Percentiles rank a stretch among this genome's conserved stretches.
Evolutionary conservation across 2,888 invertebrate genomes (phyloP).

Genomic region (Epirrita christyi): DNA sequence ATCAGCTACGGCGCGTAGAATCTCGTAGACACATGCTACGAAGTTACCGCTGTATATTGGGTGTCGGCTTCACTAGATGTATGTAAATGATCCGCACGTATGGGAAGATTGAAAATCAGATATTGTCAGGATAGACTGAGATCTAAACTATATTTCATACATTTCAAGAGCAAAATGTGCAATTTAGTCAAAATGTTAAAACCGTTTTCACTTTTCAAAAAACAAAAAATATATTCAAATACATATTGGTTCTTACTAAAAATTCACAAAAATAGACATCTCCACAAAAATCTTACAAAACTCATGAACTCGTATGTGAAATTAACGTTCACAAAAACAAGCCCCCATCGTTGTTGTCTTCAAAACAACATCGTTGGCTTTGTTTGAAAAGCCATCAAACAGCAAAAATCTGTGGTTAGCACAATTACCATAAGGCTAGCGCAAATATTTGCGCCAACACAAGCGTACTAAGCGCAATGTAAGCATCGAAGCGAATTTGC

Average conservation of each 20-base stretch:
- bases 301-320: conserved; percentile 8
- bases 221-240: too few species aligned
- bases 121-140: conserved; percentile 4
- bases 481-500: conserved; percentile 13
- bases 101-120: conserved; percentile 9
- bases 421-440: conserved; percentile 3
- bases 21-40: conserved; percentile 33
- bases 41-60: conserved; percentile 24
- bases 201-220: neutral
- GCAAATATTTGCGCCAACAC: conserved; percentile 20
- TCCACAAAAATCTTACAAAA: neutral
- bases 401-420: conserved; percentile 28
- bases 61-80: conserved; percentile 17
- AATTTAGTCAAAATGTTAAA: neutral
- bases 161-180: neutral
- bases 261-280: neutral
- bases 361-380: conserved; percentile 10
- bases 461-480: conserved; percentile 20
- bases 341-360: conserved; percentile 2
- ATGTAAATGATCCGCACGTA: conserved; percentile 20
- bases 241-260: neutral
- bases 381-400: conserved; percentile 31
- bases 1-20: conserved; percentile 25
- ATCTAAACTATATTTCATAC: neutral
- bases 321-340: conserved; percentile 4